A percentile compares a stretch with the other conserved stretches of the same genome.
Conservation (phyloP, 1,140 invertebrate genomes). For the Xylocopa sonorina region DNA sequence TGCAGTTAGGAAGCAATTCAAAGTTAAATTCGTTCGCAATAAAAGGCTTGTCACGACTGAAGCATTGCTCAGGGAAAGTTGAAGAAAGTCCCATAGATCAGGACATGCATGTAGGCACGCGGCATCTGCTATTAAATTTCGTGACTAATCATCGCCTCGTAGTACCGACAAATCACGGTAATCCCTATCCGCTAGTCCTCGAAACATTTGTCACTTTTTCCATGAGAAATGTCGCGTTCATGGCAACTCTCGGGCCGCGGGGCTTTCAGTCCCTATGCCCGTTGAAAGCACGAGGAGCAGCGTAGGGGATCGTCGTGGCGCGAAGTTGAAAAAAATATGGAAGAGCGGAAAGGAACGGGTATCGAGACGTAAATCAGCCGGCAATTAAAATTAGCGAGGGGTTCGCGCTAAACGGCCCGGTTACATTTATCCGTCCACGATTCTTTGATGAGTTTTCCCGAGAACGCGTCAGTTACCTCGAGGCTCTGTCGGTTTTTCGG, state of each 20-base stretch:
- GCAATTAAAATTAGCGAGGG: constrained; percentile 81
- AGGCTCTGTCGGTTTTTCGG: constrained; percentile 62
- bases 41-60: background rate
- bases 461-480: constrained; percentile 66
- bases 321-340: background rate
- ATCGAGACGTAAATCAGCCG: constrained; percentile 76
- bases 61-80: background rate
- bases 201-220: constrained; percentile 45
- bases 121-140: constrained; percentile 20
- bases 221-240: background rate
- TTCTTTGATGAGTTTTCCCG: constrained; percentile 79
- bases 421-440: constrained; percentile 80
- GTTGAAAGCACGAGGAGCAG: background rate
- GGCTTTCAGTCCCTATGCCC: constrained; percentile 25
- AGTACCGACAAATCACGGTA: constrained; percentile 47
- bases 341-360: constrained; percentile 9
- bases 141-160: constrained; percentile 6
- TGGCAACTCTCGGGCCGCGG: background rate
- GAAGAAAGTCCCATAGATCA: background rate
- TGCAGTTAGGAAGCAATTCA: no score
- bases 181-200: constrained; percentile 49
- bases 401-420: constrained; percentile 79
- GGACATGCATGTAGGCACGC: background rate
- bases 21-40: no score
- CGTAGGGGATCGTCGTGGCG: background rate